Conservation (phyloP, 2,888 invertebrate genomes). For the Ischnura elegans region DNA sequence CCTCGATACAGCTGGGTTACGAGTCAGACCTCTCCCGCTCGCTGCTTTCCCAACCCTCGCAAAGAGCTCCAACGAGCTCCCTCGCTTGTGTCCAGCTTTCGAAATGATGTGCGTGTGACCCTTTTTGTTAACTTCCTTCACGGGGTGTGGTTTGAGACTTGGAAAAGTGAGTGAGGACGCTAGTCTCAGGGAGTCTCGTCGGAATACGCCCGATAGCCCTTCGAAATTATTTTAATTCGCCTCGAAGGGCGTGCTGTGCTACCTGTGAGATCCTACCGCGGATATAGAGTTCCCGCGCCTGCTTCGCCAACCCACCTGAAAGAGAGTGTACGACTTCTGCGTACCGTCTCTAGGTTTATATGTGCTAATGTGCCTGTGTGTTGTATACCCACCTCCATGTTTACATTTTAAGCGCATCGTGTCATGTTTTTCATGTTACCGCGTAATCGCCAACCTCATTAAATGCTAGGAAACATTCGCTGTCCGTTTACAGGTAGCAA, state of each 20-base stretch:
- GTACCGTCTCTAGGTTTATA: neutral
- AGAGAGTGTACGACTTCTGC: neutral
- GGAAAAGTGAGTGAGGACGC: neutral
- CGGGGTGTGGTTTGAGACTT: neutral
- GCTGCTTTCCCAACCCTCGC: neutral
- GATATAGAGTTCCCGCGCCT: neutral
- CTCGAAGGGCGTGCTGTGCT: neutral
- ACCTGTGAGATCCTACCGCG: neutral
- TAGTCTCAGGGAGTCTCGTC: neutral
- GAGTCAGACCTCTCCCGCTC: neutral
- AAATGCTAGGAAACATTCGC: no score
- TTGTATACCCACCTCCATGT: neutral
- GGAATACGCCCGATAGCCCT: neutral
- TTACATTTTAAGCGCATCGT: neutral
- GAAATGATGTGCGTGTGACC: neutral
- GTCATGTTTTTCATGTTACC: neutral
- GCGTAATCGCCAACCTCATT: neutral
- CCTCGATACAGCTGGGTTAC: neutral
- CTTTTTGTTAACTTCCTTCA: neutral
- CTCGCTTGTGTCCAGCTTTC: neutral
- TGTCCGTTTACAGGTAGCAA: no score
- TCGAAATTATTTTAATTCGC: neutral
- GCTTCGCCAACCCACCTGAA: neutral
- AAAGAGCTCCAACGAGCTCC: neutral
- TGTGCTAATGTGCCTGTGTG: neutral